Evolutionary conservation across 2,113 vertebrate species (phyloP).

Genomic region (Piaya cayana): DNA sequence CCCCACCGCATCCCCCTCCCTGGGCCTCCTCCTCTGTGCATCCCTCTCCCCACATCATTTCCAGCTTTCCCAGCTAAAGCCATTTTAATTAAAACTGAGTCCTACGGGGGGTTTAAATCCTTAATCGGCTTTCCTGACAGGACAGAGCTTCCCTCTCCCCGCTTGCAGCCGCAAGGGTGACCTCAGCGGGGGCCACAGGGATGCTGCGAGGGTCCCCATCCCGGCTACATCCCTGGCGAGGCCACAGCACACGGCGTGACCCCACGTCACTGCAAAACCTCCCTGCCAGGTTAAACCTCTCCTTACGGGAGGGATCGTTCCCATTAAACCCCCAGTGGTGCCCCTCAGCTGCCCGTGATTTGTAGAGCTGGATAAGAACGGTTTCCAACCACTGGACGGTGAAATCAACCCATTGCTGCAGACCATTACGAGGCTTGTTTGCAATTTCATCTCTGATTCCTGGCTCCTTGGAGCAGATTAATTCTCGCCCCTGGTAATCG

Average conservation of each 20-base stretch:
- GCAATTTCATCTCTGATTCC: neutral
- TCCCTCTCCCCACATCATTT: neutral
- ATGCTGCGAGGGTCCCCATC: accelerated
- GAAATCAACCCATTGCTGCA: neutral
- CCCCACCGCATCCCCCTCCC: no score
- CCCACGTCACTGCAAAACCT: accelerated
- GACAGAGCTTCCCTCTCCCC: neutral
- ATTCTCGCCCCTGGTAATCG: neutral
- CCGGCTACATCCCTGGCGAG: accelerated
- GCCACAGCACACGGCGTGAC: no score
- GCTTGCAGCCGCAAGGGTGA: accelerated
- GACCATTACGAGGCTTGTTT: neutral
- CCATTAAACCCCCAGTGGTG: neutral
- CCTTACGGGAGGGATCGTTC: accelerated
- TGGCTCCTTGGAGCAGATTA: neutral
- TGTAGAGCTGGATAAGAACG: neutral
- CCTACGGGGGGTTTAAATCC: neutral
- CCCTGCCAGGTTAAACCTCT: accelerated
- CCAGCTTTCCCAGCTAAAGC: neutral
- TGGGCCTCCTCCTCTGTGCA: accelerated
- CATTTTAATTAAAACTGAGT: neutral
- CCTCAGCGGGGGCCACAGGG: neutral
- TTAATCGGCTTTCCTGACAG: neutral
- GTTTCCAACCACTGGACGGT: neutral
- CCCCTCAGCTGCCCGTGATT: accelerated